Evolutionary conservation across 2,797 vertebrate species (phyloP), one percentile per base, ranked within the genome.

Genomic region (Enteromius anoplus): DNA sequence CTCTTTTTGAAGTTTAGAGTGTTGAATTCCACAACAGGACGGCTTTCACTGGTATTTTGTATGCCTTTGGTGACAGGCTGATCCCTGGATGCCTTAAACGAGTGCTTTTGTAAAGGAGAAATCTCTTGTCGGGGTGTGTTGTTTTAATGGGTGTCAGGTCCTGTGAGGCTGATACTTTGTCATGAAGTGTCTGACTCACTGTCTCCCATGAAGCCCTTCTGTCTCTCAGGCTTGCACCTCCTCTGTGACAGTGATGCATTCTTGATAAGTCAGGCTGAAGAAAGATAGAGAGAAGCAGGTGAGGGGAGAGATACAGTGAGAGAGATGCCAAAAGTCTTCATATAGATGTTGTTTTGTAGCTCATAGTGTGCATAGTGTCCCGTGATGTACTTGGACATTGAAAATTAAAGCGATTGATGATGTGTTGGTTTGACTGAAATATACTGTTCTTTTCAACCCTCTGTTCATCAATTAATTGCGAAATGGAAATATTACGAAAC

Each of bases 131-230:
- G 64, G 1, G 19, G 8, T 53, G 10, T 79, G 70, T 71, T 80
- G 65, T 77, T 88, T 84, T 86, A 81, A 84, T 82, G 45, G 81
- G 47, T 82, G 79, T 78, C 81, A 81, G 85, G 71, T 80, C 84
- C 65, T 86, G 75, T 60, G 53, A 76, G 84, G 76, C 73, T 64
- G 58, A 23, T 76, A 80, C 78, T 82, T 84, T 80, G 53, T 85
- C 78, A 83, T 79, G 55, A 68, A 75, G 60, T 81, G 81, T 88
- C 83, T 81, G 65, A 23, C 26, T 85, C 45, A 83, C 66, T 66
- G 62, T 81, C 72, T 83, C 69, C n/a, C 78, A 85, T 70, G 80
- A 79, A 75, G 83, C 62, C 32, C 19, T 26, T 32, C 47, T 42
- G 47, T 66, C 70, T 83, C 40, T 78, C 37, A 79, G 62, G 75